Evolutionary conservation across 2,888 invertebrate species (phyloP).

Genomic region (Melinaea menophilus): DNA sequence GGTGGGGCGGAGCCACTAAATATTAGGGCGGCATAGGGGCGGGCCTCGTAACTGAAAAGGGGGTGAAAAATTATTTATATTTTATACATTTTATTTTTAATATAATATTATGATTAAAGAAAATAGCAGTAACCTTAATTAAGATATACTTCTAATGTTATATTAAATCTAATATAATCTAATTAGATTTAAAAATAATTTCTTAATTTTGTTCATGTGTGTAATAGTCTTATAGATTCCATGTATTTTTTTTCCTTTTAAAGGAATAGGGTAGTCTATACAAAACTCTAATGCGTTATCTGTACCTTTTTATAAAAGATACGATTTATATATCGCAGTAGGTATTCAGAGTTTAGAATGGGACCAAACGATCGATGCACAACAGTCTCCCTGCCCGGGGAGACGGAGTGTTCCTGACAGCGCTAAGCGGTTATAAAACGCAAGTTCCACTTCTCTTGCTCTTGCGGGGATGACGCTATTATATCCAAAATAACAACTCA

Average conservation of each 20-base stretch:
- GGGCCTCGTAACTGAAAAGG: constrained; percentile 37
- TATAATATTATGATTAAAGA: constrained; percentile 7
- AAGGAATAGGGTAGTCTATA: no score
- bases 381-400: constrained; percentile 39
- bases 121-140: no score
- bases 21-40: constrained; percentile 48
- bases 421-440: constrained; percentile 47
- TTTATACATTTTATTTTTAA: constrained; percentile 9
- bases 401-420: constrained; percentile 48
- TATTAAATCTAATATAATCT: no score
- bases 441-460: constrained; percentile 35
- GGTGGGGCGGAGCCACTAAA: constrained; percentile 53
- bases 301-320: no score
- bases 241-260: no score
- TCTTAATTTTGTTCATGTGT: no score
- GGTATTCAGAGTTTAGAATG: constrained; percentile 7
- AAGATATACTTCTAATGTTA: no score
- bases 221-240: no score
- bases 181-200: no score
- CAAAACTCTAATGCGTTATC: no score
- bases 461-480: not conserved
- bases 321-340: no score
- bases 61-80: constrained; percentile 23
- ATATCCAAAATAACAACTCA: not conserved
- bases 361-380: constrained; percentile 39